A percentile compares a stretch with the other conserved stretches of the same genome.
phyloP scores from a whole-genome alignment of 2,888 invertebrate species.

The Parochlus steinenii region DNA sequence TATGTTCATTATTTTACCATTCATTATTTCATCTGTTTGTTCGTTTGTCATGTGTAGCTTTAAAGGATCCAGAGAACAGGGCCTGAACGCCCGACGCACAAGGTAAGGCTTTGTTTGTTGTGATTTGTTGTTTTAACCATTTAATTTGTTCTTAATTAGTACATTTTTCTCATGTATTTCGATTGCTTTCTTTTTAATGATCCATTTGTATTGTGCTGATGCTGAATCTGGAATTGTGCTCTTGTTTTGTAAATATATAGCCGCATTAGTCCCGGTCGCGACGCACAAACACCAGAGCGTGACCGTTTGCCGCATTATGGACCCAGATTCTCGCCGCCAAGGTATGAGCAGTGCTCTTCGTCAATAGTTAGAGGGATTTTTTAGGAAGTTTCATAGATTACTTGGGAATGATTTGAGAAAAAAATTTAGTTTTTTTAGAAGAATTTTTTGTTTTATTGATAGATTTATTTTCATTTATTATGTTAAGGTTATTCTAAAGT shows the following conservation, averaged over 20 bases:
- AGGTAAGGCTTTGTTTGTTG: constrained; percentile 22
- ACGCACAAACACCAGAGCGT: constrained; percentile 67
- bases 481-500: not conserved
- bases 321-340: constrained; percentile 66
- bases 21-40: constrained; percentile 9
- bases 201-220: constrained; percentile 14
- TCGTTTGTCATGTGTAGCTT: constrained; percentile 32
- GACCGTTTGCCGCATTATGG: constrained; percentile 74
- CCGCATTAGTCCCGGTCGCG: constrained; percentile 74
- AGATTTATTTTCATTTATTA: not conserved
- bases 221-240: constrained; percentile 5
- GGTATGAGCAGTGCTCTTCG: constrained; percentile 13
- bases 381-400: not conserved
- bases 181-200: constrained; percentile 15
- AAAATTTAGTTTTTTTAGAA: too few relatives aligned
- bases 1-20: constrained; percentile 11
- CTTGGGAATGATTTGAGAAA: too few relatives aligned
- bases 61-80: constrained; percentile 43
- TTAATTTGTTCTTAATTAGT: constrained; percentile 11
- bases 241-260: constrained; percentile 33
- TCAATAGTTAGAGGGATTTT: not conserved
- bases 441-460: constrained; percentile 3
- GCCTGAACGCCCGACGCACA: constrained; percentile 31
- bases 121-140: constrained; percentile 7
- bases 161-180: constrained; percentile 16